Conservation (phyloP, 2,113 vertebrate genomes). For the Xyrauchen texanus region DNA sequence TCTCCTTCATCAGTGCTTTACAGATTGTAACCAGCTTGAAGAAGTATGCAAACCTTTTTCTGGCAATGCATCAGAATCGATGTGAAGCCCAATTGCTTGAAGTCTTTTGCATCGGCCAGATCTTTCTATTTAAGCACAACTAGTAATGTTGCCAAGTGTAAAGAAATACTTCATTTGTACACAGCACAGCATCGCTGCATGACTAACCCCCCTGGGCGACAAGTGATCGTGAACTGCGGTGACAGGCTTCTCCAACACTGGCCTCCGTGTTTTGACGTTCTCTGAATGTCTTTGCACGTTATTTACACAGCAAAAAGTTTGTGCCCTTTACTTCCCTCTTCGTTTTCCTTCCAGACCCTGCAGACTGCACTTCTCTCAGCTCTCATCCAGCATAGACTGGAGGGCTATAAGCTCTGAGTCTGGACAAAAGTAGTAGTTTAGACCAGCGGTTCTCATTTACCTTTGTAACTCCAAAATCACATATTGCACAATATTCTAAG, state of each 20-base stretch:
- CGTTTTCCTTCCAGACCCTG: neutral
- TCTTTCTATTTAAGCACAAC: neutral
- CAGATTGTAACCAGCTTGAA: neutral
- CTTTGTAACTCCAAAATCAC: too few species aligned
- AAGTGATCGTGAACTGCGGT: constrained; percentile 33
- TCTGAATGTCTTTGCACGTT: constrained; percentile 54
- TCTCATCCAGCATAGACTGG: neutral
- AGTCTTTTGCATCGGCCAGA: neutral
- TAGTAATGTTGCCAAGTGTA: neutral
- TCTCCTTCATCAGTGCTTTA: too few species aligned
- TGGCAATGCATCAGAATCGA: neutral
- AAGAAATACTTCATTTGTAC: neutral
- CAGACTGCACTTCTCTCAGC: constrained; percentile 7
- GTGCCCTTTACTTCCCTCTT: constrained; percentile 18
- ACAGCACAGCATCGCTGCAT: neutral
- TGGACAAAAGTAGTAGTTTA: too few species aligned
- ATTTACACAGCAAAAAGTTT: constrained; percentile 45
- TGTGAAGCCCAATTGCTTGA: neutral
- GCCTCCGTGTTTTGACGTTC: constrained; percentile 51
- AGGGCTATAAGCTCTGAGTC: too few species aligned
- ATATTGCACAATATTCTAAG: too few species aligned
- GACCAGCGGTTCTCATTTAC: too few species aligned
- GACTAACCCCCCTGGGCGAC: constrained; percentile 34
- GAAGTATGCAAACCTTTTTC: neutral
- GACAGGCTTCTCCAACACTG: constrained; percentile 43